phyloP scores from a whole-genome alignment of 1,140 invertebrate species.

The Drosophila lacteicornis region DNA sequence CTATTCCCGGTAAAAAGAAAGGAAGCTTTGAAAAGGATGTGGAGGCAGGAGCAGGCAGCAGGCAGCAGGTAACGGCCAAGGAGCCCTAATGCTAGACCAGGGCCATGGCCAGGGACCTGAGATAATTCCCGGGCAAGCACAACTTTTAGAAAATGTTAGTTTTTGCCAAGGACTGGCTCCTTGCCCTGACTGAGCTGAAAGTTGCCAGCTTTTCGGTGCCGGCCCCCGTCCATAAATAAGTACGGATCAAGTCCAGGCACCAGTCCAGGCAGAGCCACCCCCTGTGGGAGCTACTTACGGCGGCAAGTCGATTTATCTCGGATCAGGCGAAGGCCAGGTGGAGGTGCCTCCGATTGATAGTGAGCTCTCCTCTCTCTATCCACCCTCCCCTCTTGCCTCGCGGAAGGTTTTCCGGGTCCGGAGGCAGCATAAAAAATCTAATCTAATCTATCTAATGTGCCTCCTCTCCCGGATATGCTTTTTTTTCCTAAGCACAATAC shows the following conservation, averaged over 20 bases:
- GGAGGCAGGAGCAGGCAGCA: background rate
- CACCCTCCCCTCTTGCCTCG: background rate
- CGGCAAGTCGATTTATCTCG: slow-evolving; percentile 4
- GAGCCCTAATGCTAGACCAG: slow-evolving; percentile 51
- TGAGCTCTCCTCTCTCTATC: background rate
- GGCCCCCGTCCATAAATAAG: background rate
- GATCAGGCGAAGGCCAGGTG: slow-evolving; percentile 2
- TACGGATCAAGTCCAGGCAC: background rate
- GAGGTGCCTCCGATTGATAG: slow-evolving; percentile 15
- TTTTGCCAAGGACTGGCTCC: slow-evolving; percentile 12
- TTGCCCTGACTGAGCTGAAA: background rate
- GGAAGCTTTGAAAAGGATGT: slow-evolving; percentile 18
- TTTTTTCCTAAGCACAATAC: slow-evolving; percentile 70
- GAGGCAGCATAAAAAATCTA: slow-evolving; percentile 66
- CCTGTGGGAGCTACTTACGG: background rate
- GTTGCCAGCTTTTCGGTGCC: slow-evolving; percentile 21
- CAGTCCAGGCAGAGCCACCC: background rate
- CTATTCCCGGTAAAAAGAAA: slow-evolving; percentile 24
- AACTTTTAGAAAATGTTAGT: slow-evolving; percentile 54
- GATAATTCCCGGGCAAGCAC: slow-evolving; percentile 31
- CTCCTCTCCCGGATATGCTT: background rate
- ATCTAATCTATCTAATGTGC: slow-evolving; percentile 71
- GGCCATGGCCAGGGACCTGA: slow-evolving; percentile 24
- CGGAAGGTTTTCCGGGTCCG: background rate
- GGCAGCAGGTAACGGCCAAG: slow-evolving; percentile 20